Evolutionary conservation across 2,888 invertebrate species (phyloP).

Genomic region (Megaustenia siamemsis): DNA sequence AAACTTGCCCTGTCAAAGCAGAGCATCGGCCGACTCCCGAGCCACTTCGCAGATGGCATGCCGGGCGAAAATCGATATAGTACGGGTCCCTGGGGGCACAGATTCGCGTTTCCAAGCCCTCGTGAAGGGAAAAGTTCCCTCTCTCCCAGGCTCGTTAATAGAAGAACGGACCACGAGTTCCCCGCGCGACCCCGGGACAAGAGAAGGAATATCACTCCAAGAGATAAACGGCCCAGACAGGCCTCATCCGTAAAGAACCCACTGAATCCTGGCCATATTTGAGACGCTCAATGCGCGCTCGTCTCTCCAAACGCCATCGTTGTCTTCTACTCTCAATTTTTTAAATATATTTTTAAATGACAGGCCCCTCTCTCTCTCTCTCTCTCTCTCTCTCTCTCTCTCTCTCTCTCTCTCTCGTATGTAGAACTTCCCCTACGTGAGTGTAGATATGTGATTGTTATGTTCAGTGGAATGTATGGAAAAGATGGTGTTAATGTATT

Average conservation of each 20-base stretch:
- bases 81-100: slow-evolving; percentile 38
- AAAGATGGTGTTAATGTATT: too few relatives aligned
- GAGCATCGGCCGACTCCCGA: slow-evolving; percentile 27
- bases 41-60: slow-evolving; percentile 35
- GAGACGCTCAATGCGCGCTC: too few relatives aligned
- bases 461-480: too few relatives aligned
- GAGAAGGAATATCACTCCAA: slow-evolving; percentile 21
- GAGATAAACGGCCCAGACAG: slow-evolving; percentile 43
- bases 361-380: slow-evolving; percentile 3
- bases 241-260: neutral
- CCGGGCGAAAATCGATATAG: slow-evolving; percentile 43
- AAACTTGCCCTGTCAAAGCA: slow-evolving; percentile 54
- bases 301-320: too few relatives aligned
- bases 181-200: slow-evolving; percentile 7
- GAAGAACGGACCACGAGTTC: slow-evolving; percentile 34
- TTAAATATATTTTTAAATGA: too few relatives aligned
- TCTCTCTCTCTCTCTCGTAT: slow-evolving; percentile 36
- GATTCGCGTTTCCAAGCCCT: slow-evolving; percentile 38
- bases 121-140: slow-evolving; percentile 28
- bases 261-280: slow-evolving; percentile 11
- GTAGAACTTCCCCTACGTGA: too few relatives aligned
- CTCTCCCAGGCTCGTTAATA: slow-evolving; percentile 29
- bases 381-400: slow-evolving; percentile 34
- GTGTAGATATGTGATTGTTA: too few relatives aligned
- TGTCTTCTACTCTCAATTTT: too few relatives aligned